phyloP scores from a whole-genome alignment of 2,113 vertebrate species.

The Pangasianodon gigas region DNA sequence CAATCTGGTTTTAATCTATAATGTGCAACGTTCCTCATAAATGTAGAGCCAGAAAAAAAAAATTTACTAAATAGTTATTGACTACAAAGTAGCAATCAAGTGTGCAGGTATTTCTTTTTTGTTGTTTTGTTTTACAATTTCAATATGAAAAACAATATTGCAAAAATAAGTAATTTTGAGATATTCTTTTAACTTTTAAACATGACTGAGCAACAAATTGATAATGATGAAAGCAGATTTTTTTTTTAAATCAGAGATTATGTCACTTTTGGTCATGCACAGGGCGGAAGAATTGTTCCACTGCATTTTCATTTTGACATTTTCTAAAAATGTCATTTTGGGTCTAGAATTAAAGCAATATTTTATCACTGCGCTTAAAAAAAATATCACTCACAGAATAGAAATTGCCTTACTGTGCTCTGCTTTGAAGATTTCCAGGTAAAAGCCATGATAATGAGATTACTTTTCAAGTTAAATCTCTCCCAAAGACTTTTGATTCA shows the following conservation, averaged over 20 bases:
- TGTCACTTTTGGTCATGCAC: background rate
- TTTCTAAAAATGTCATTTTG: background rate
- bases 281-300: too few relatives aligned
- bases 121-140: background rate
- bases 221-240: background rate
- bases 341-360: background rate
- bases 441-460: slow-evolving; percentile 65
- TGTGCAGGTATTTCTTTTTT: background rate
- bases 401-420: slow-evolving; percentile 42
- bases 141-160: background rate
- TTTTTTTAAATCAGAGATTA: background rate
- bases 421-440: slow-evolving; percentile 56
- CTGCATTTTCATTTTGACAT: too few relatives aligned
- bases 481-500: slow-evolving; percentile 60
- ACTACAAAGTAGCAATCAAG: background rate
- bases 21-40: background rate
- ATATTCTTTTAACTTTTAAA: background rate
- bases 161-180: background rate
- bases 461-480: slow-evolving; percentile 55
- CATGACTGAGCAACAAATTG: background rate
- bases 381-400: slow-evolving; percentile 63
- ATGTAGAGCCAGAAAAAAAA: background rate
- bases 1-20: background rate
- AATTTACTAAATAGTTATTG: background rate
- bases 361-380: background rate